A percentile compares a stretch with the other conserved stretches of the same genome.
Evolutionary conservation across 2,113 vertebrate genomes (phyloP).

Genomic region (Cinclus mexicanus): DNA sequence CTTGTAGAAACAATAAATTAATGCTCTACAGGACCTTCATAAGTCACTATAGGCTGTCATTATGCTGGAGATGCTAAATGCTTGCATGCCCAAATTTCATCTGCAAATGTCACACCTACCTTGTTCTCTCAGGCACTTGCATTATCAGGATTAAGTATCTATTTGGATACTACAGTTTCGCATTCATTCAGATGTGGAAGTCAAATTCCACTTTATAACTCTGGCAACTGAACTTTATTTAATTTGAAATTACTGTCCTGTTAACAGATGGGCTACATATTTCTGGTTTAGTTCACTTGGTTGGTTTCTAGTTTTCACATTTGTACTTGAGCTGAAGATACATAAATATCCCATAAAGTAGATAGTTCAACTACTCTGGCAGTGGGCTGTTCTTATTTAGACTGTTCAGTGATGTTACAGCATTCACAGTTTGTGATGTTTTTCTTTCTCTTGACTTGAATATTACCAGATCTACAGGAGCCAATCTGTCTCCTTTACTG

Average conservation of each 20-base stretch:
- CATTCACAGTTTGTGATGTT: neutral
- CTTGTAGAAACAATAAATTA: neutral
- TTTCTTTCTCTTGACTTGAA: neutral
- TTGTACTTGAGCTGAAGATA: neutral
- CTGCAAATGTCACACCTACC: neutral
- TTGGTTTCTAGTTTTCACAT: neutral
- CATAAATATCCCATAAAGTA: neutral
- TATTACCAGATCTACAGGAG: neutral
- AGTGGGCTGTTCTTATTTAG: neutral
- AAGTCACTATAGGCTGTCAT: neutral
- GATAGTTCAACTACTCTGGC: neutral
- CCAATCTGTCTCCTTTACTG: neutral
- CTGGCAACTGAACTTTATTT: neutral
- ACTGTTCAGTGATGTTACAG: neutral
- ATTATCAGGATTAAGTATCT: neutral
- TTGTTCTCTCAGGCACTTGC: neutral
- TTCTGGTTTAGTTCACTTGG: neutral
- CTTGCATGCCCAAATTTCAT: neutral
- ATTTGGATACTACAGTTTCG: neutral
- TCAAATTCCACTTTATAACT: neutral
- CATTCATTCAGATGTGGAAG: neutral
- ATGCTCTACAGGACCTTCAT: neutral
- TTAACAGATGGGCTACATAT: neutral
- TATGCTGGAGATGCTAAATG: neutral
- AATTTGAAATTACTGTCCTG: neutral